These are phyloP conservation scores for Heterodera filipjevi DNA, from an alignment of 2,888 invertebrate genomes.

Conservation along the genomic window DNA sequence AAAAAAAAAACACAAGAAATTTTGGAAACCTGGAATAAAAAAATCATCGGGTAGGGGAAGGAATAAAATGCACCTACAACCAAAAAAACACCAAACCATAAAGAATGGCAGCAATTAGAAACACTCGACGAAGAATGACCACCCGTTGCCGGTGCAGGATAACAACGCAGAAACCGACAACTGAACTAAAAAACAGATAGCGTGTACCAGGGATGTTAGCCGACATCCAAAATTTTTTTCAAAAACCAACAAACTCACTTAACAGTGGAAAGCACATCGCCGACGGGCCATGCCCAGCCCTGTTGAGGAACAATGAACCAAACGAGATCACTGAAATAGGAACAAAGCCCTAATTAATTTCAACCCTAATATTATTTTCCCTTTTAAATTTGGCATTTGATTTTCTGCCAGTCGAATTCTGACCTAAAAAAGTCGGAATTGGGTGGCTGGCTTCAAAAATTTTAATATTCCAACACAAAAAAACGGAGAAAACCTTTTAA, in stretches of 20 bases:
- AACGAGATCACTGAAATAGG: constrained; percentile 51
- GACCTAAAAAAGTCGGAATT: too few relatives aligned
- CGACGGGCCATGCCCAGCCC: constrained; percentile 64
- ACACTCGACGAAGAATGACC: constrained; percentile 54
- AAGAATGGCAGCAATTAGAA: constrained; percentile 60
- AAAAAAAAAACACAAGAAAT: too few relatives aligned
- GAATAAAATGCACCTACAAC: not conserved
- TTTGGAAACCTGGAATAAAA: not conserved
- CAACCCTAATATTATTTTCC: not conserved
- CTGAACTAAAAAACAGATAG: constrained; percentile 54
- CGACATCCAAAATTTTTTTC: too few relatives aligned
- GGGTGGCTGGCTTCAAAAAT: too few relatives aligned
- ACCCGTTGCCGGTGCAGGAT: constrained; percentile 59
- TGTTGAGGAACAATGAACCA: constrained; percentile 63
- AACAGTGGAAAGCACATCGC: constrained; percentile 61
- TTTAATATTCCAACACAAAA: too few relatives aligned
- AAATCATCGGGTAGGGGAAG: constrained; percentile 30
- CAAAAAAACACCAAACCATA: constrained; percentile 41
- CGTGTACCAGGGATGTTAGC: too few relatives aligned
- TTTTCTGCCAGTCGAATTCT: too few relatives aligned
- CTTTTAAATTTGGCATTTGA: too few relatives aligned
- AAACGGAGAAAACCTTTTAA: too few relatives aligned
- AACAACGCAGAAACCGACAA: constrained; percentile 59
- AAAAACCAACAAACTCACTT: constrained; percentile 43
- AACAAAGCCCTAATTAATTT: not conserved